Evolutionary conservation across 1,140 invertebrate genomes (phyloP).

Genomic region (Drosophila parabipectinata): DNA sequence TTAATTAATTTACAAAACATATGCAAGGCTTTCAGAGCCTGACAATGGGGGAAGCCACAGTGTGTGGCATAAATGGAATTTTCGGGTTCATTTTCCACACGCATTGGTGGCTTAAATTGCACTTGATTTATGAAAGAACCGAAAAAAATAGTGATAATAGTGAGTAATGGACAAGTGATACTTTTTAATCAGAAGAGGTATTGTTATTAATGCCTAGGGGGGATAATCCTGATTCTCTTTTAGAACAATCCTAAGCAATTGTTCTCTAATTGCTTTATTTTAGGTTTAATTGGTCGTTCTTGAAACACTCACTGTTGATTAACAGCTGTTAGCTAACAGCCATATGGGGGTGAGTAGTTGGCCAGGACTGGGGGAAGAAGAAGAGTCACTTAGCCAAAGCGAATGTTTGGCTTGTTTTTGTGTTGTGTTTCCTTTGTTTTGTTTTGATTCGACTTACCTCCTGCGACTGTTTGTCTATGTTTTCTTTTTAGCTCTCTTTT

Average conservation of each 20-base stretch:
- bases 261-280: conserved; percentile 55
- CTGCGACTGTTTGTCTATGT: conserved; percentile 57
- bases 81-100: conserved; percentile 24
- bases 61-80: conserved; percentile 9
- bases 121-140: conserved; percentile 29
- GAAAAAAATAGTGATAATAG: conserved; percentile 7
- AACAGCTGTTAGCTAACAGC: conserved; percentile 55
- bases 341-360: background rate
- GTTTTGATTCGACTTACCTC: conserved; percentile 42
- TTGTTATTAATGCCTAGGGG: background rate
- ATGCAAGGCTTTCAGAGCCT: conserved; percentile 43
- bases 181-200: background rate
- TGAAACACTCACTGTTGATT: conserved; percentile 40
- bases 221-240: background rate
- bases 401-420: conserved; percentile 44
- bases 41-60: conserved; percentile 26
- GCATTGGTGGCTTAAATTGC: conserved; percentile 36
- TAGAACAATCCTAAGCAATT: conserved; percentile 36
- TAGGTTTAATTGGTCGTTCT: conserved; percentile 37
- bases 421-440: conserved; percentile 65
- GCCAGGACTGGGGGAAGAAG: background rate
- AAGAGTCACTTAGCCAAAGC: conserved; percentile 38
- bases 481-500: conserved; percentile 36
- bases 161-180: background rate
- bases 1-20: conserved; percentile 80